Conservation (phyloP, 2,888 invertebrate species). For the Gymnoscelis rufifasciata region DNA sequence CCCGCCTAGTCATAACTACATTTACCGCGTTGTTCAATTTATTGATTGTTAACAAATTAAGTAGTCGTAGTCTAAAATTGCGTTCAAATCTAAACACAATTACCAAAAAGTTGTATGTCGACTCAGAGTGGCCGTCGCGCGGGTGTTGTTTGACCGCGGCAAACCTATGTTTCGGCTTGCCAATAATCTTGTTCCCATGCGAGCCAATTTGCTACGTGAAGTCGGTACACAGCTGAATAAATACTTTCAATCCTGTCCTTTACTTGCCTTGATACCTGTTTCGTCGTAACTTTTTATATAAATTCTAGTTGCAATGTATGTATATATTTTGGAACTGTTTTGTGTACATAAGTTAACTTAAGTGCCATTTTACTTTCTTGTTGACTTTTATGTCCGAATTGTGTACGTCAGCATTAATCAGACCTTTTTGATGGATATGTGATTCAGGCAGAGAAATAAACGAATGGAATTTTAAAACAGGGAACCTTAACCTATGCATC, state of each 20-base stretch:
- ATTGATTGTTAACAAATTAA: too few relatives aligned
- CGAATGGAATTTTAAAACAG: slow-evolving; percentile 49
- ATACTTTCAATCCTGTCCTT: slow-evolving; percentile 28
- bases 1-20: too few relatives aligned
- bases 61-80: too few relatives aligned
- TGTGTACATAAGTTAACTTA: slow-evolving; percentile 27
- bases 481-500: slow-evolving; percentile 48
- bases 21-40: slow-evolving; percentile 37
- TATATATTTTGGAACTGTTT: slow-evolving; percentile 12
- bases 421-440: slow-evolving; percentile 7
- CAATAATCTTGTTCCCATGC: too few relatives aligned
- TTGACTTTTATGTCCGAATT: slow-evolving; percentile 28
- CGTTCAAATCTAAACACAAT: too few relatives aligned
- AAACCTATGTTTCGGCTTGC: too few relatives aligned
- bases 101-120: too few relatives aligned
- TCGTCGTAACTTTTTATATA: slow-evolving; percentile 13
- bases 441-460: slow-evolving; percentile 17
- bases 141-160: too few relatives aligned
- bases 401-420: slow-evolving; percentile 1
- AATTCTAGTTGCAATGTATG: slow-evolving; percentile 13
- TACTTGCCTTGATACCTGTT: slow-evolving; percentile 37
- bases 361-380: slow-evolving; percentile 43
- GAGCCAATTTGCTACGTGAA: too few relatives aligned
- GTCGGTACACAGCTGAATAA: too few relatives aligned
- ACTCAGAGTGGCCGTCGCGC: too few relatives aligned